Evolutionary conservation across 2,113 vertebrate genomes (phyloP).

Genomic region (Theristicus caerulescens): DNA sequence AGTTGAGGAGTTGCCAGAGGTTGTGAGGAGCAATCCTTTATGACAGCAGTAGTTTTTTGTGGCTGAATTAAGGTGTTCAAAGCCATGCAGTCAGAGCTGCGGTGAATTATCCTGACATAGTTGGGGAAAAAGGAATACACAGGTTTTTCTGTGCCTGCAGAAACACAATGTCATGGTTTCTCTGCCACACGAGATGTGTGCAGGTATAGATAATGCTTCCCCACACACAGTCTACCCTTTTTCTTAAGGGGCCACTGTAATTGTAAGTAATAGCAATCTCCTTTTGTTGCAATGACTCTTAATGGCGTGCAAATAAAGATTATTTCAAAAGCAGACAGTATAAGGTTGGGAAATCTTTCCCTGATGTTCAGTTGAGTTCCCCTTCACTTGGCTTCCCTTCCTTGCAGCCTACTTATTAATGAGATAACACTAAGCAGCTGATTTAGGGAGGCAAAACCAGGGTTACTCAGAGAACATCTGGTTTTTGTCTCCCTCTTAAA

Average conservation of each 20-base stretch:
- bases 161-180: neutral
- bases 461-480: conserved; percentile 23
- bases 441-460: conserved; percentile 9
- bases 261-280: neutral
- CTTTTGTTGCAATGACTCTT: neutral
- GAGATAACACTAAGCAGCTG: neutral
- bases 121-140: neutral
- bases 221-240: neutral
- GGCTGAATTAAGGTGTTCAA: neutral
- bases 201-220: neutral
- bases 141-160: neutral
- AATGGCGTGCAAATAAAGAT: neutral
- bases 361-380: neutral
- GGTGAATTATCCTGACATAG: neutral
- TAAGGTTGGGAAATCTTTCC: neutral
- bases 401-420: neutral
- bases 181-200: too few relatives aligned
- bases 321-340: neutral
- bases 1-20: neutral
- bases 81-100: neutral
- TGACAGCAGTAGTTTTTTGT: neutral
- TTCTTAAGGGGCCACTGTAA: neutral
- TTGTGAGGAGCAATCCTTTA: neutral
- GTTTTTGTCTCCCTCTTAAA: neutral
- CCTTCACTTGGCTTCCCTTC: neutral